These are phyloP conservation scores for Thripadectes ignobilis DNA, from an alignment of 2,797 vertebrate genomes.

Conservation along the genomic window DNA sequence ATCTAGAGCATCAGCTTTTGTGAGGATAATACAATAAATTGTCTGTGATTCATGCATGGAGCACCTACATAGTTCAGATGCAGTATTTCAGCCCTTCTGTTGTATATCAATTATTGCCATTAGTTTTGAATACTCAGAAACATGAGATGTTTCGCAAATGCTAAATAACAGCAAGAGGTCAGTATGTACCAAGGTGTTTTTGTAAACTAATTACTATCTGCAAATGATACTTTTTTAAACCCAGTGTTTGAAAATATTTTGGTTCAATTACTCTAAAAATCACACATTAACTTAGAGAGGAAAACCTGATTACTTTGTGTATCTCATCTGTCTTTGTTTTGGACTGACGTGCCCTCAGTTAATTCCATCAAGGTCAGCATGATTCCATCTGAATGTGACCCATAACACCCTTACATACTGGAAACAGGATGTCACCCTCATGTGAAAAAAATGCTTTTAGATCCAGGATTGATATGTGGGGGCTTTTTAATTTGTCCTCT, in stretches of 20 bases:
- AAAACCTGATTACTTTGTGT: neutral
- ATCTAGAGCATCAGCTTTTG: neutral
- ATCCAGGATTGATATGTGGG: neutral
- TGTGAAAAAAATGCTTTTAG: neutral
- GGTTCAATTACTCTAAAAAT: neutral
- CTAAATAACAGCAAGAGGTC: neutral
- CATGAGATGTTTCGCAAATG: neutral
- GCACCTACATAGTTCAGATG: neutral
- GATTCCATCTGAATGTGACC: neutral
- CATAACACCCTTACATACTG: neutral
- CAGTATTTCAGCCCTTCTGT: neutral
- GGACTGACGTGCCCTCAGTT: neutral
- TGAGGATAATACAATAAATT: neutral
- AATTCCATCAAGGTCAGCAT: neutral
- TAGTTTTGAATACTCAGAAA: conserved; percentile 7
- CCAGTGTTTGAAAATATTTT: neutral
- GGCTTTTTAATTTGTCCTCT: neutral
- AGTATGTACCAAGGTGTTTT: neutral
- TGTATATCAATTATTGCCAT: neutral
- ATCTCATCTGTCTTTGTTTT: neutral
- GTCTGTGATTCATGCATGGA: neutral
- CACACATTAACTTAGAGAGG: neutral
- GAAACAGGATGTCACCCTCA: neutral
- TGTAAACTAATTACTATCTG: neutral
- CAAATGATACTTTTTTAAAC: neutral